phyloP scores from a whole-genome alignment of 2,797 vertebrate species.

The Pseudochirops cupreus region DNA sequence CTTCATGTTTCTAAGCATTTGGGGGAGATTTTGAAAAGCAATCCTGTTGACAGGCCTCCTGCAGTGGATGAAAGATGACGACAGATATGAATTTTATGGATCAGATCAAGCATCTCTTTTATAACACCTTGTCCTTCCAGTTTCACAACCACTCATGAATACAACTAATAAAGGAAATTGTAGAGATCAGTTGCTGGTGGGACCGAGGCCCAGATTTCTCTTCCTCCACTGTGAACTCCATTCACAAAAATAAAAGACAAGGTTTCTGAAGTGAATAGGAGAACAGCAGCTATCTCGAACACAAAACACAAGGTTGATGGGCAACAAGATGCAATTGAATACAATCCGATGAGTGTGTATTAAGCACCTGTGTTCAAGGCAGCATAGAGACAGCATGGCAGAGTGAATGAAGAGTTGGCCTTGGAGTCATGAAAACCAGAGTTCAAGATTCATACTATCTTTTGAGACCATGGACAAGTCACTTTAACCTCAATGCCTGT shows the following conservation, averaged over 20 bases:
- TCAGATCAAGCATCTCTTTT: constrained; percentile 65
- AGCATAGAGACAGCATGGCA: neutral
- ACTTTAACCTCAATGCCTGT: neutral
- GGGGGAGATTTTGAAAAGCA: constrained; percentile 47
- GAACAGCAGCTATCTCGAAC: constrained; percentile 43
- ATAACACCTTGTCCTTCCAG: constrained; percentile 58
- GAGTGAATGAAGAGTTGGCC: neutral
- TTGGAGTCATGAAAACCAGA: neutral
- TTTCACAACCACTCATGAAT: constrained; percentile 1
- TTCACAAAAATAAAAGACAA: constrained; percentile 69
- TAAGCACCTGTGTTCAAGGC: neutral
- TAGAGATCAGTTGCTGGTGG: constrained; percentile 35
- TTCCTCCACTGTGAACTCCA: constrained; percentile 60
- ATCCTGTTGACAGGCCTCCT: constrained; percentile 39
- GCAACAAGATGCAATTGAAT: neutral
- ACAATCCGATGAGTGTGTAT: neutral
- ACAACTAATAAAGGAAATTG: constrained; percentile 32
- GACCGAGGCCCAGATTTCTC: constrained; percentile 58
- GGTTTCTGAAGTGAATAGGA: constrained; percentile 61
- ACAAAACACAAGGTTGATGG: constrained; percentile 48
- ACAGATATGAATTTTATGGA: constrained; percentile 52
- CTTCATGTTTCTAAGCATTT: constrained; percentile 48
- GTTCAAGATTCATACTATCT: neutral
- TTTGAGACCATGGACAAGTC: neutral
- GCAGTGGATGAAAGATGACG: constrained; percentile 31